Conservation (phyloP, 2,797 vertebrate genomes). For the Tachyglossus aculeatus region DNA sequence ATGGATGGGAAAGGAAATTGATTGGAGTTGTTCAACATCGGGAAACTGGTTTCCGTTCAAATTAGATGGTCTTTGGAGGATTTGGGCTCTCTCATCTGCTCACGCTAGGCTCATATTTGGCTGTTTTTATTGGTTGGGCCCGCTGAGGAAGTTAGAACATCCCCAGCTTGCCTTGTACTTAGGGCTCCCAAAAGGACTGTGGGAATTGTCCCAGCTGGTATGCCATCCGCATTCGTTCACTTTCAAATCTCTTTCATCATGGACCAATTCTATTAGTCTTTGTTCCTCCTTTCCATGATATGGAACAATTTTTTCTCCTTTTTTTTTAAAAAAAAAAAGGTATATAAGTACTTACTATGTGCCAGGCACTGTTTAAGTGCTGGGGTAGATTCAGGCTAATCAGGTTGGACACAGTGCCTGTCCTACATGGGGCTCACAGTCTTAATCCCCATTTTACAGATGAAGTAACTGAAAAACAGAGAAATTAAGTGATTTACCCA, state of each 20-base stretch:
- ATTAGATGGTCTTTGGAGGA: neutral
- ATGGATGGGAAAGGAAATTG: neutral
- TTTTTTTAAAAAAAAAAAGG: too few species aligned
- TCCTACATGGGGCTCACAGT: too few species aligned
- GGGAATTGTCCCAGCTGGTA: conserved; percentile 45
- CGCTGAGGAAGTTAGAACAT: neutral
- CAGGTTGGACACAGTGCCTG: too few species aligned
- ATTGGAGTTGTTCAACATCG: neutral
- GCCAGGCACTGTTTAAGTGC: too few species aligned
- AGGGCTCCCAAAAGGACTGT: neutral
- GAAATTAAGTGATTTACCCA: too few species aligned
- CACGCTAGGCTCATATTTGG: too few species aligned
- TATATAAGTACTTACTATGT: too few species aligned
- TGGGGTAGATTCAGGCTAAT: too few species aligned
- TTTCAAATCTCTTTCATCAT: conserved; percentile 57
- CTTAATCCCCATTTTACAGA: too few species aligned
- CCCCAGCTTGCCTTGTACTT: neutral
- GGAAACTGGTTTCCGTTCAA: neutral
- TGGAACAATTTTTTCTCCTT: conserved; percentile 27
- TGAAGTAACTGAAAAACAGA: too few species aligned
- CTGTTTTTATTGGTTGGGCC: conserved; percentile 1
- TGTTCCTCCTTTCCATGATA: conserved; percentile 20
- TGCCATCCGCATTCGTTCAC: neutral
- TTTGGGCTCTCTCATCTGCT: too few species aligned
- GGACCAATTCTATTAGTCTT: conserved; percentile 60